Evolutionary conservation across 2,888 invertebrate species (phyloP).

Genomic region (Tetramorium bicarinatum): DNA sequence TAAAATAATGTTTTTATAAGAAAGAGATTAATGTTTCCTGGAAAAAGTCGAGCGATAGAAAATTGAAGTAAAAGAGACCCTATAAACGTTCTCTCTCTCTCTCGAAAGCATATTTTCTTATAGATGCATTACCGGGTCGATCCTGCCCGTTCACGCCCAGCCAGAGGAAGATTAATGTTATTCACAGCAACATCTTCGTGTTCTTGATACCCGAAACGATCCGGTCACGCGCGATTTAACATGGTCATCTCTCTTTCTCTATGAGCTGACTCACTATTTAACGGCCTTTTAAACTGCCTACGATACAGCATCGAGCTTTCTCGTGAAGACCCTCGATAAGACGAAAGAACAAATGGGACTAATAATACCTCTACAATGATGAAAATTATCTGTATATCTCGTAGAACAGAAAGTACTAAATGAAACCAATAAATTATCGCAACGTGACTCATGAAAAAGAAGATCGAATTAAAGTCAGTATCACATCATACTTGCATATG

Average conservation of each 20-base stretch:
- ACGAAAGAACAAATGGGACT: constrained; percentile 27
- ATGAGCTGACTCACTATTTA: constrained; percentile 69
- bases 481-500: neutral
- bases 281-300: constrained; percentile 62
- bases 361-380: constrained; percentile 32
- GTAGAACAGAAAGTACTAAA: neutral
- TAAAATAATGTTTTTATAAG: neutral
- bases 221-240: constrained; percentile 48
- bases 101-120: constrained; percentile 24
- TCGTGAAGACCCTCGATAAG: constrained; percentile 34
- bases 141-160: constrained; percentile 35
- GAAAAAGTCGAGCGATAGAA: constrained; percentile 11
- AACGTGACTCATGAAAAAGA: neutral
- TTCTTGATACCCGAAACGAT: constrained; percentile 46
- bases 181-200: constrained; percentile 55
- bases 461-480: neutral
- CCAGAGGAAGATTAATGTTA: constrained; percentile 59
- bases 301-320: constrained; percentile 35
- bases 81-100: neutral
- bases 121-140: constrained; percentile 8
- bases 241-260: constrained; percentile 56
- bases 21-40: neutral
- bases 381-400: constrained; percentile 21
- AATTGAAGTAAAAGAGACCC: neutral
- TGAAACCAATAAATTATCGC: constrained; percentile 4